These are phyloP conservation scores for Caenorhabditis auriculariae DNA, from an alignment of 2,888 invertebrate genomes.

Conservation along the genomic window DNA sequence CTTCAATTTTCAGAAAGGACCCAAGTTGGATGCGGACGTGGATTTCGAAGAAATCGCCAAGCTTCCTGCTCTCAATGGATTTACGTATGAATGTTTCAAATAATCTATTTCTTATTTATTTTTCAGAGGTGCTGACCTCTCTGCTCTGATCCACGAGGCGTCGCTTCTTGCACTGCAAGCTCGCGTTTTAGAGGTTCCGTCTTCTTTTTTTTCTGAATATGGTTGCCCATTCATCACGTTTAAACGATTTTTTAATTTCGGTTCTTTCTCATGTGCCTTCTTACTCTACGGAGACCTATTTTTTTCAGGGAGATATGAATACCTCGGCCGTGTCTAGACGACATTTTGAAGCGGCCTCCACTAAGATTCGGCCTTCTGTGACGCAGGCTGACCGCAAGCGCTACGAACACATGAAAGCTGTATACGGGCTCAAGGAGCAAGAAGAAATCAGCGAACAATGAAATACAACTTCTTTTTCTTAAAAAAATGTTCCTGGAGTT, in stretches of 20 bases:
- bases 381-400: conserved; percentile 72
- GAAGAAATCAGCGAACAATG: not conserved
- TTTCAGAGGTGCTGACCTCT: conserved; percentile 82
- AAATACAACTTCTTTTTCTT: not conserved
- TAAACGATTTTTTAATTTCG: too few species aligned
- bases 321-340: conserved; percentile 23
- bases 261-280: too few species aligned
- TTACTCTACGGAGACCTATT: not conserved
- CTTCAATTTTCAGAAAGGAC: conserved; percentile 73
- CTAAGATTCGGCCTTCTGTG: conserved; percentile 84
- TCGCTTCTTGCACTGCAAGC: conserved; percentile 80
- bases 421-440: conserved; percentile 30
- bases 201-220: conserved; percentile 7
- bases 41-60: conserved; percentile 74
- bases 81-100: conserved; percentile 69
- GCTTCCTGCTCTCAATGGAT: conserved; percentile 75
- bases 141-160: conserved; percentile 84
- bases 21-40: conserved; percentile 77
- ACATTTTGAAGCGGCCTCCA: conserved; percentile 70
- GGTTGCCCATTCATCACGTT: too few species aligned
- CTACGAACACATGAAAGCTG: conserved; percentile 69
- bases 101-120: not conserved
- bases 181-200: conserved; percentile 68
- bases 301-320: conserved; percentile 19
- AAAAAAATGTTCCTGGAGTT: too few species aligned